These are phyloP conservation scores for Myotis lucifugus DNA, from an alignment of 2,113 vertebrate genomes.

Conservation along the genomic window DNA sequence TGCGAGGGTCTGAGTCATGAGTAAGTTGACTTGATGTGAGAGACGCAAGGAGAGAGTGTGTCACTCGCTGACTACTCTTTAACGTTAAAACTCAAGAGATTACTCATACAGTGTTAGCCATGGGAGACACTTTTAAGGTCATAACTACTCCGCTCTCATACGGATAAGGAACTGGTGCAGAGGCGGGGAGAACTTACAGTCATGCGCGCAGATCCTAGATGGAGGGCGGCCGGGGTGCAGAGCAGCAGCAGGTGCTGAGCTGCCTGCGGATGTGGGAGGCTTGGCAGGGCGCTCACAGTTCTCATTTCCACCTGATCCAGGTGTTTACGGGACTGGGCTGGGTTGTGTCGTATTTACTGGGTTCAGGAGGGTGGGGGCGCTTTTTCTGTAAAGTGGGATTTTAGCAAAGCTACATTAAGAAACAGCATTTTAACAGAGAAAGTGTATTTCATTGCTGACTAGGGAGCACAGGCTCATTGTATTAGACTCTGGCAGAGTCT, in stretches of 20 bases:
- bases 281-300: background rate
- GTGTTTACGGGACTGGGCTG: background rate
- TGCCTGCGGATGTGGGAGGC: background rate
- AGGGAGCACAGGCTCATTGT: background rate
- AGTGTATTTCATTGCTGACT: too few species aligned
- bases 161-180: background rate
- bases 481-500: background rate
- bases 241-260: too few species aligned
- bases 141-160: too few species aligned
- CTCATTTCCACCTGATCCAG: background rate
- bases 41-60: background rate
- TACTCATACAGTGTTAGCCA: background rate
- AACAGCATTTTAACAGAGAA: background rate
- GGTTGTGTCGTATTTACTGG: background rate
- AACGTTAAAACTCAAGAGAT: background rate
- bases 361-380: background rate
- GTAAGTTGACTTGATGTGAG: background rate
- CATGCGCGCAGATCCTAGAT: rapidly evolving
- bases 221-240: background rate
- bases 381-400: background rate
- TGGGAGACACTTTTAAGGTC: background rate
- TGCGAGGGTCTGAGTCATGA: background rate
- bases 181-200: background rate
- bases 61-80: background rate
- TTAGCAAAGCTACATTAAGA: background rate